A percentile compares a stretch with the other conserved stretches of the same genome.
phyloP scores from a whole-genome alignment of 2,797 vertebrate genomes.

The Cossypha heuglini region DNA sequence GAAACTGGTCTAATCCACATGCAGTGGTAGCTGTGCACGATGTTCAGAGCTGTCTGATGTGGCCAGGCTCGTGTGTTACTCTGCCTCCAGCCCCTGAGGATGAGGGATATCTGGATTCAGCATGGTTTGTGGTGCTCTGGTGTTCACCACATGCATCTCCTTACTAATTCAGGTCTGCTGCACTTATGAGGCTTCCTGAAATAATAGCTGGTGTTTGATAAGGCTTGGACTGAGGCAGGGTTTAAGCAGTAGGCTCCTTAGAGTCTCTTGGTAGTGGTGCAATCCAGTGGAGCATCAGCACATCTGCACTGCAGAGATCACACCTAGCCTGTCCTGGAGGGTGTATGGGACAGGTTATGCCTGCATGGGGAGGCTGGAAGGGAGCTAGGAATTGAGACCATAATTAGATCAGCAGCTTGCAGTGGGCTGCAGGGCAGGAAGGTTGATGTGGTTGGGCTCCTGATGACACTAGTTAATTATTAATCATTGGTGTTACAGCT shows the following conservation, averaged over 20 bases:
- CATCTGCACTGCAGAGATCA: background rate
- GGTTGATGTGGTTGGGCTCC: background rate
- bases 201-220: background rate
- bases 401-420: conserved; percentile 24
- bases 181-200: background rate
- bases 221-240: background rate
- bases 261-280: background rate
- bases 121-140: background rate
- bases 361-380: background rate
- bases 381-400: background rate
- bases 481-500: background rate
- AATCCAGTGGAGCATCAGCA: background rate
- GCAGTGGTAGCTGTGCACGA: background rate
- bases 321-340: background rate
- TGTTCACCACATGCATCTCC: background rate
- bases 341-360: background rate
- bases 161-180: background rate
- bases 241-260: background rate
- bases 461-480: conserved; percentile 43
- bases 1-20: background rate
- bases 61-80: background rate
- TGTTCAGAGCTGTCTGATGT: background rate
- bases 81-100: background rate
- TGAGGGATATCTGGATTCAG: background rate
- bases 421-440: background rate